Percentiles rank a stretch among this genome's conserved stretches.
Conservation (phyloP, 2,888 invertebrate genomes). For the Graphium colonna region DNA sequence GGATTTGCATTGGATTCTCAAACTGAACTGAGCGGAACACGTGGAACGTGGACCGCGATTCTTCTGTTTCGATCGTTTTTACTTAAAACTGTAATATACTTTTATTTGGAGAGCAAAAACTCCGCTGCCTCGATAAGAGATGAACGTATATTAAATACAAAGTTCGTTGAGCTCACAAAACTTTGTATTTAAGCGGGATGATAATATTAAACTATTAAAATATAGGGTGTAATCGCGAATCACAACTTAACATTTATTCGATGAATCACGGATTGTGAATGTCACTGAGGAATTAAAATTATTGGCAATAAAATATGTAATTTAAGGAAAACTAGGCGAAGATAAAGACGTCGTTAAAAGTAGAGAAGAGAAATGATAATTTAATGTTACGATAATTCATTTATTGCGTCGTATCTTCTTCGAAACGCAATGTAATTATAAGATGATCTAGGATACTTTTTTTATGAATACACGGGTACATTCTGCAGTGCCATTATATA, state of each 20-base stretch:
- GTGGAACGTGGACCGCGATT: slow-evolving; percentile 27
- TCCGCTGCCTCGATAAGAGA: slow-evolving; percentile 54
- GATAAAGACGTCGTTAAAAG: slow-evolving; percentile 53
- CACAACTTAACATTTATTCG: slow-evolving; percentile 77
- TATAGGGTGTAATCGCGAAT: slow-evolving; percentile 73
- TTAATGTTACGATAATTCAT: slow-evolving; percentile 55
- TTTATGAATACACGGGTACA: slow-evolving; percentile 72
- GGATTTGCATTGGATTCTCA: slow-evolving; percentile 68
- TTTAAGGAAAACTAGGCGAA: slow-evolving; percentile 39
- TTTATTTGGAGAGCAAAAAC: slow-evolving; percentile 34
- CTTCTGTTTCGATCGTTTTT: slow-evolving; percentile 30
- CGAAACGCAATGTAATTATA: slow-evolving; percentile 62
- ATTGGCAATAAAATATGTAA: slow-evolving; percentile 64
- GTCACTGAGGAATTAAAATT: slow-evolving; percentile 40
- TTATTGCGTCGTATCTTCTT: slow-evolving; percentile 71
- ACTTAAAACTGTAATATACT: slow-evolving; percentile 16
- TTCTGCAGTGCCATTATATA: slow-evolving; percentile 75
- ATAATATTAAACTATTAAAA: slow-evolving; percentile 44
- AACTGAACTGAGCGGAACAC: slow-evolving; percentile 37
- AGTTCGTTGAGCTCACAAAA: slow-evolving; percentile 73
- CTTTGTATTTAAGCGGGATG: slow-evolving; percentile 60
- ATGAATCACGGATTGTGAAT: slow-evolving; percentile 56
- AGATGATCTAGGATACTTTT: slow-evolving; percentile 71
- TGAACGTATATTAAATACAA: slow-evolving; percentile 54
- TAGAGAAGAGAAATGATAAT: slow-evolving; percentile 47